Evolutionary conservation across 2,888 invertebrate genomes (phyloP).

Genomic region (Dryobotodes eremita): DNA sequence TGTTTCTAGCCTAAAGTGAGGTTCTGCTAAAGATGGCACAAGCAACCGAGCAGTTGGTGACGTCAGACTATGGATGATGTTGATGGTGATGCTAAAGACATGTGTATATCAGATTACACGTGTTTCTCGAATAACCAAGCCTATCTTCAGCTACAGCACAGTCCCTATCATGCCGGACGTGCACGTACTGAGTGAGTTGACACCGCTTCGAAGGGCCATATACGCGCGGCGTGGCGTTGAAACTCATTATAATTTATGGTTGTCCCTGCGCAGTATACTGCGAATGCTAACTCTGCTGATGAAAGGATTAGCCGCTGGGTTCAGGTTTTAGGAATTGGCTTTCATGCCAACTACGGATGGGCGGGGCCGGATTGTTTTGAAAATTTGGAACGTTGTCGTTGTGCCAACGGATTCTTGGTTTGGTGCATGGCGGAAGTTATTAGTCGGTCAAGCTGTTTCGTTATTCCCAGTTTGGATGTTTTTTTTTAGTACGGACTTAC

Average conservation of each 20-base stretch:
- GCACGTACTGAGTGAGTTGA: slow-evolving; percentile 64
- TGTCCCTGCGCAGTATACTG: slow-evolving; percentile 75
- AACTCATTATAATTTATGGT: slow-evolving; percentile 88
- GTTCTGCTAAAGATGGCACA: background rate
- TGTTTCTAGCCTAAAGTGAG: background rate
- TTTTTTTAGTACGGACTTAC: too few relatives aligned
- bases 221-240: slow-evolving; percentile 70
- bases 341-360: slow-evolving; percentile 11
- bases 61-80: background rate
- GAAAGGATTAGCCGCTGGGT: slow-evolving; percentile 82
- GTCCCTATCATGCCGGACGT: slow-evolving; percentile 67
- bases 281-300: slow-evolving; percentile 84
- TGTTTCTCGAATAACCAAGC: slow-evolving; percentile 31
- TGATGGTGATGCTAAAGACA: background rate
- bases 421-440: background rate
- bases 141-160: slow-evolving; percentile 58
- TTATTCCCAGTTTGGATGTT: too few relatives aligned
- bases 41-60: background rate
- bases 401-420: background rate
- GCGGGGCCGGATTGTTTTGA: background rate
- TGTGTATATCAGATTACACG: too few relatives aligned
- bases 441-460: background rate
- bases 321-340: slow-evolving; percentile 21
- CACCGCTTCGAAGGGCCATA: slow-evolving; percentile 62
- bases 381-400: slow-evolving; percentile 14